These are phyloP conservation scores for Megamerina dolium DNA, from an alignment of 2,888 invertebrate species.

Conservation along the genomic window DNA sequence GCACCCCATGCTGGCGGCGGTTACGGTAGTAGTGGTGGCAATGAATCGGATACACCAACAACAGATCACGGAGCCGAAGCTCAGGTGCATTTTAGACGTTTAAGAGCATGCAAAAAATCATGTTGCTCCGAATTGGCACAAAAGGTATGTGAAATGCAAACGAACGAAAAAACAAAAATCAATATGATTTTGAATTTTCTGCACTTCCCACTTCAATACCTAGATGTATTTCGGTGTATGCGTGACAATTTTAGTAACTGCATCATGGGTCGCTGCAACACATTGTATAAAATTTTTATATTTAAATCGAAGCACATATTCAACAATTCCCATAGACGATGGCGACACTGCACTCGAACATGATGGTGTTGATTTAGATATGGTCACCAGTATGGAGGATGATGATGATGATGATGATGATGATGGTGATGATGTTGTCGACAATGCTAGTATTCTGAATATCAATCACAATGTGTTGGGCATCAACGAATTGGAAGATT, in stretches of 20 bases:
- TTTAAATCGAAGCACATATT: slow-evolving; percentile 49
- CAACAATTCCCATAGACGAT: slow-evolving; percentile 31
- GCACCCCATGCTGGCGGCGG: slow-evolving; percentile 17
- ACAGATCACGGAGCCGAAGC: slow-evolving; percentile 30
- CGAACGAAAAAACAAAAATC: slow-evolving; percentile 33
- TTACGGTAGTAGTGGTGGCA: slow-evolving; percentile 29
- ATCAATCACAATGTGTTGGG: slow-evolving; percentile 36
- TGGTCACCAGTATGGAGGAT: slow-evolving; percentile 22
- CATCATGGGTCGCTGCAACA: slow-evolving; percentile 88
- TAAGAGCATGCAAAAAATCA: slow-evolving; percentile 60
- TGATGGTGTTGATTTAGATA: slow-evolving; percentile 30
- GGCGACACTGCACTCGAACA: slow-evolving; percentile 28
- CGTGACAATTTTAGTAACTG: slow-evolving; percentile 79
- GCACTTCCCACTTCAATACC: not conserved
- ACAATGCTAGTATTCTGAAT: slow-evolving; percentile 32
- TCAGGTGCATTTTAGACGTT: slow-evolving; percentile 36
- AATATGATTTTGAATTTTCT: no score
- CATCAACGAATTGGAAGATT: slow-evolving; percentile 38
- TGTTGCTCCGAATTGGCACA: slow-evolving; percentile 78
- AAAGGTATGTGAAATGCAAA: slow-evolving; percentile 55
- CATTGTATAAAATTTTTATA: slow-evolving; percentile 85
- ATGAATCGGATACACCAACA: slow-evolving; percentile 35
- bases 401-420: slow-evolving; percentile 32
- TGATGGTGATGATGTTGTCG: slow-evolving; percentile 23
- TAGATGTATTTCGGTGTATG: slow-evolving; percentile 86